Evolutionary conservation across 2,888 invertebrate genomes (phyloP), one percentile per base, ranked within the genome.

Genomic region (Sphaerophoria rueppellii): DNA sequence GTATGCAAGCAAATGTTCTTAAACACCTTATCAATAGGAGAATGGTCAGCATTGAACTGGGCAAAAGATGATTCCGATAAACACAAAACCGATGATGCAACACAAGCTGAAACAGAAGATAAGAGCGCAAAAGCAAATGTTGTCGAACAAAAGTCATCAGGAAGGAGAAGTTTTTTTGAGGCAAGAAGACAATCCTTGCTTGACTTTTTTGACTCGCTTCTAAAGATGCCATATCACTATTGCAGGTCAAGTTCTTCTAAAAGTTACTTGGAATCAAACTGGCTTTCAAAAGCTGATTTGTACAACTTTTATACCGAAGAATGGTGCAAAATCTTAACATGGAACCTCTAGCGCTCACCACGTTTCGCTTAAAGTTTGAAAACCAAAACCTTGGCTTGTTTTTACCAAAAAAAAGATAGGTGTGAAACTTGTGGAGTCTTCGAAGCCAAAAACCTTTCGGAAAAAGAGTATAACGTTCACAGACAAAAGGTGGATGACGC

Each of bases 291-390:
- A 37, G n/a, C 57, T 58, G 37, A 58, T 14, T 58, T 58, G 37
- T 58, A 35, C 35, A 37, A 57, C 11, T 69, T 69, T 9, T 55
- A 54, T 52, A 40, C 34, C 3, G 50, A 67, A 70, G 16, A 71
- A 58, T 58, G 46, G 70, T 70, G 57, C 70, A 70, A 46, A 70
- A 57, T 6, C 46, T 4, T 6, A 57, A 70, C 34, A 57, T 69
- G 57, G 57, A 58, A 71, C 58, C 54, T 52, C 55, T 55, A 35
- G 57, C 14, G 7, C 34, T 57, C 37, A 57, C 57, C 57, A 6
- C 35, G 57, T 57, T 57, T 57, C 57, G 16, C 6, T 57, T n/a
- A 57, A 35, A 57, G 35, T 57, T 57, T 57, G 35, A 37, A 57
- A 57, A 34, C 57, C 57, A 57, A 57, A 57, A 57, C 57, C 57